phyloP scores from a whole-genome alignment of 2,797 vertebrate genomes.

The Protosalanx chinensis region DNA sequence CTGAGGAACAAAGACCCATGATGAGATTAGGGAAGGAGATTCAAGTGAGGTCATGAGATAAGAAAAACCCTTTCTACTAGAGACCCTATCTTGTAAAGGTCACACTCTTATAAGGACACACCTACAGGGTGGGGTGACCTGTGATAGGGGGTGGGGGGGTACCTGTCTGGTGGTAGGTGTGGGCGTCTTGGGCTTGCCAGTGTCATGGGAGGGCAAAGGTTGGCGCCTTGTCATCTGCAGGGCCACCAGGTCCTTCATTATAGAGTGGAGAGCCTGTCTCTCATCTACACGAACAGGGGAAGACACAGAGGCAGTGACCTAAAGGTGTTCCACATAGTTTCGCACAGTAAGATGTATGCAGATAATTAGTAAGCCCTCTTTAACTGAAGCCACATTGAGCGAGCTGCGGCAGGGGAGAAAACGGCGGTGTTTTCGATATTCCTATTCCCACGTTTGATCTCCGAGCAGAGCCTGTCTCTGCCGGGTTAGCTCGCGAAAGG shows the following conservation, averaged over 20 bases:
- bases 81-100: neutral
- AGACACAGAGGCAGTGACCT: neutral
- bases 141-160: neutral
- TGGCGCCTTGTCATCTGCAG: slow-evolving; percentile 92
- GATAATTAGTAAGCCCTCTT: slow-evolving; percentile 29
- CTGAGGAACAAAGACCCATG: slow-evolving; percentile 7
- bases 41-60: neutral
- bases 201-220: slow-evolving; percentile 81
- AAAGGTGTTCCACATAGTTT: neutral
- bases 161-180: slow-evolving; percentile 72
- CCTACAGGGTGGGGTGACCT: no score
- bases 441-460: slow-evolving; percentile 74
- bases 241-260: slow-evolving; percentile 98
- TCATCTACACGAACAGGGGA: slow-evolving; percentile 75
- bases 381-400: slow-evolving; percentile 35
- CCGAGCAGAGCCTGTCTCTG: slow-evolving; percentile 52
- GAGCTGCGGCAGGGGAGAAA: slow-evolving; percentile 33
- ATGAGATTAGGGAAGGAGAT: slow-evolving; percentile 13
- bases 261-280: slow-evolving; percentile 95
- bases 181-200: slow-evolving; percentile 83
- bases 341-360: slow-evolving; percentile 29
- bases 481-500: slow-evolving; percentile 56
- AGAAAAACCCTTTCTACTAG: neutral
- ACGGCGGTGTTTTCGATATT: slow-evolving; percentile 51
- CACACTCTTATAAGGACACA: neutral